Evolutionary conservation across 2,113 vertebrate species (phyloP).

Genomic region (Camelus bactrianus): DNA sequence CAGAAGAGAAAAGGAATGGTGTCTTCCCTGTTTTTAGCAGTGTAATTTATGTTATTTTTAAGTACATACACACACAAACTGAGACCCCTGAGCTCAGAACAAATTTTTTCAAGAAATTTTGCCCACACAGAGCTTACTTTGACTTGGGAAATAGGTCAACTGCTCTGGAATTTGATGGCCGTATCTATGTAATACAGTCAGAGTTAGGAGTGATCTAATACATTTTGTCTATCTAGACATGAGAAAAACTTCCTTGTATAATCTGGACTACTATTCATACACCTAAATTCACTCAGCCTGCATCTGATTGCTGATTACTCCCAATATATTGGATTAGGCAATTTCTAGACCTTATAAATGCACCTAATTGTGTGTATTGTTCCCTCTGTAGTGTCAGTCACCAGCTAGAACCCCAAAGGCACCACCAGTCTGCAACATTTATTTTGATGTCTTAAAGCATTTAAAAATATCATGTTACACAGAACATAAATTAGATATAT

Average conservation of each 20-base stretch:
- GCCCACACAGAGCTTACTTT: neutral
- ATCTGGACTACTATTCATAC: neutral
- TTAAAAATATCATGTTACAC: constrained; percentile 21
- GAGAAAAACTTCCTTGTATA: neutral
- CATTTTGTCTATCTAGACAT: neutral
- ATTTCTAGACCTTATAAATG: constrained; percentile 32
- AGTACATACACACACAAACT: neutral
- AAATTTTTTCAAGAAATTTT: constrained; percentile 37
- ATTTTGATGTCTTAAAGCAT: constrained; percentile 56
- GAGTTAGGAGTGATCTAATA: neutral
- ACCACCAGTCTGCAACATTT: neutral
- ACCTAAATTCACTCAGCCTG: neutral
- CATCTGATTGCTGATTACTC: neutral
- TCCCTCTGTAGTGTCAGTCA: neutral
- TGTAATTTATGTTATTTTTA: neutral
- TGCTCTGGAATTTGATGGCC: neutral
- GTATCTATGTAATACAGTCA: neutral
- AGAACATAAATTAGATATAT: constrained; percentile 35
- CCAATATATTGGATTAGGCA: neutral
- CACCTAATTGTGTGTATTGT: neutral
- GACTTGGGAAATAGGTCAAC: neutral
- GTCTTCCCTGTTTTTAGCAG: neutral
- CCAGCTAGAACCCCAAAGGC: neutral
- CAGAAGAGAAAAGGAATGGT: neutral
- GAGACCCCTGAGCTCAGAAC: neutral